These are phyloP conservation scores for Synaphobranchus kaupii DNA, from an alignment of 2,797 vertebrate species.

Conservation along the genomic window DNA sequence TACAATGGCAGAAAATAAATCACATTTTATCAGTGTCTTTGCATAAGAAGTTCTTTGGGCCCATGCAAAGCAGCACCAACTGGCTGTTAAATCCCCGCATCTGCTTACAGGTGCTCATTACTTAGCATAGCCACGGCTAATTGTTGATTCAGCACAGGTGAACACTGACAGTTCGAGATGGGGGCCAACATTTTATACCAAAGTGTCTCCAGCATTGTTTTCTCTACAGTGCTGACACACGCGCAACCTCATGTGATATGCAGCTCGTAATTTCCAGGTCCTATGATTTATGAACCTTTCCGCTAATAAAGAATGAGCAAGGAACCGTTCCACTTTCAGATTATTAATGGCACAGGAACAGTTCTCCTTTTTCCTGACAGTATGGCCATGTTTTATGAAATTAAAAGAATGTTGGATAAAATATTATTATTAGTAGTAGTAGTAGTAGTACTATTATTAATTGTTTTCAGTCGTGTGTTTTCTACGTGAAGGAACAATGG, in stretches of 20 bases:
- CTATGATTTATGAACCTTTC: constrained; percentile 59
- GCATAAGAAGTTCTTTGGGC: not conserved
- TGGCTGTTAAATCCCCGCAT: not conserved
- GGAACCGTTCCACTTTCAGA: constrained; percentile 58
- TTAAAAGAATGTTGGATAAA: not conserved
- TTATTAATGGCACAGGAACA: constrained; percentile 46
- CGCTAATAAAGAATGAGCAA: constrained; percentile 63
- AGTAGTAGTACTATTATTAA: not conserved
- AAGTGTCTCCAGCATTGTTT: constrained; percentile 11
- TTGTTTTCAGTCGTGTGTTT: constrained; percentile 6
- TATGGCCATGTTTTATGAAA: constrained; percentile 25
- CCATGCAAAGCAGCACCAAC: not conserved
- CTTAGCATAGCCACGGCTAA: constrained; percentile 4
- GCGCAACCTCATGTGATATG: constrained; percentile 45
- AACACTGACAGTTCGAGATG: constrained; percentile 1
- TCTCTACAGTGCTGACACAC: constrained; percentile 49
- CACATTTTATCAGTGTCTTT: not conserved
- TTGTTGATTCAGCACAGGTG: constrained; percentile 27
- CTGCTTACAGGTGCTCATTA: not conserved
- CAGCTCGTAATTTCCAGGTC: constrained; percentile 56
- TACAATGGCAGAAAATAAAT: not conserved
- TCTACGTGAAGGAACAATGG: not conserved
- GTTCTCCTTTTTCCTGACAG: constrained; percentile 46
- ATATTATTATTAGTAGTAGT: not conserved
- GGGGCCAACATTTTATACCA: constrained; percentile 35